These are phyloP conservation scores for Diplazon laetatorius DNA, from an alignment of 2,888 invertebrate genomes.

Conservation along the genomic window DNA sequence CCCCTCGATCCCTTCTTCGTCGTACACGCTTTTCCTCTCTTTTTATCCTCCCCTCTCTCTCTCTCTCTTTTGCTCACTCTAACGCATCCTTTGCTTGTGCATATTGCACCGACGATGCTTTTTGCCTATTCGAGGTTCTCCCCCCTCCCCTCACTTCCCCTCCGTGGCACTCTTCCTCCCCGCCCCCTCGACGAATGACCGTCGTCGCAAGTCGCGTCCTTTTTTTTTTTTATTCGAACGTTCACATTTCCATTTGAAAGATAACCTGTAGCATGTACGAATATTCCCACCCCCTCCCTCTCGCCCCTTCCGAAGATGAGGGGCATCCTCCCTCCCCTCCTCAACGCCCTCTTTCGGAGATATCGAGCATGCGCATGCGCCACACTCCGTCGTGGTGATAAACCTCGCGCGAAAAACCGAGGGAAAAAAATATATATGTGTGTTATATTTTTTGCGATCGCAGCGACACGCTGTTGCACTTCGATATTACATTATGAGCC, in stretches of 20 bases:
- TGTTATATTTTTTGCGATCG: constrained; percentile 1
- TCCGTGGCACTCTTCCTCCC: not conserved
- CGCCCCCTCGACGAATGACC: constrained; percentile 25
- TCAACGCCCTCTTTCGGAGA: too few species aligned
- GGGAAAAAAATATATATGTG: constrained; percentile 18
- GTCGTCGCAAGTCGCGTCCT: constrained; percentile 17
- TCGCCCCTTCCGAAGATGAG: too few species aligned
- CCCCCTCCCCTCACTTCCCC: constrained; percentile 32
- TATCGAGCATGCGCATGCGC: constrained; percentile 30
- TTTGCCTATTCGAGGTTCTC: constrained; percentile 22
- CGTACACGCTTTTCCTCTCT: not conserved
- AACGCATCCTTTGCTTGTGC: constrained; percentile 46
- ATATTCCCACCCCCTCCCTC: constrained; percentile 23
- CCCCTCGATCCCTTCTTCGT: not conserved
- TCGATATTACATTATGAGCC: not conserved
- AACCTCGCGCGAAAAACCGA: constrained; percentile 34
- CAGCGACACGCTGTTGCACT: constrained; percentile 31
- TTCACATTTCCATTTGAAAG: constrained; percentile 57
- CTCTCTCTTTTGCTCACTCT: not conserved
- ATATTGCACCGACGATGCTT: constrained; percentile 55
- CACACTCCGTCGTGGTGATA: constrained; percentile 7
- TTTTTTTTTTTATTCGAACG: not conserved
- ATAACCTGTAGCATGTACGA: constrained; percentile 61
- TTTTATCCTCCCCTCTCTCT: not conserved
- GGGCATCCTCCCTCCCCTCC: too few species aligned